Conservation (phyloP, 2,113 vertebrate species). For the Castor canadensis region DNA sequence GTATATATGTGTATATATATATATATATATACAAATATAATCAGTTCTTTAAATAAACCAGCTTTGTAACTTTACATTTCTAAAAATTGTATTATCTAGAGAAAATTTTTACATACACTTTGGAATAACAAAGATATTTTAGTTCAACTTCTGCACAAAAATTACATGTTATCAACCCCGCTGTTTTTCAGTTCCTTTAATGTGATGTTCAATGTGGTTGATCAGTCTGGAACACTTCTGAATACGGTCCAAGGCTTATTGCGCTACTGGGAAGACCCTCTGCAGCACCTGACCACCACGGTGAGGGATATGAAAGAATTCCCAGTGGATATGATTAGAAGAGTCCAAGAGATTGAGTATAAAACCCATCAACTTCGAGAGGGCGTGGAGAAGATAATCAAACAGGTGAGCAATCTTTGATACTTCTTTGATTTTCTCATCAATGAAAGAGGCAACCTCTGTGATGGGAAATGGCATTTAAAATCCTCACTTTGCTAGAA, state of each 20-base stretch:
- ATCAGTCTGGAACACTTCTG: conserved; percentile 84
- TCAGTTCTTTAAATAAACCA: neutral
- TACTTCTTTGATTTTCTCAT: neutral
- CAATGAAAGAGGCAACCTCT: neutral
- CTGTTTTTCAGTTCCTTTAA: neutral
- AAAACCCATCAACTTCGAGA: conserved; percentile 85
- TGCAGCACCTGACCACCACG: conserved; percentile 84
- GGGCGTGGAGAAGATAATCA: conserved; percentile 86
- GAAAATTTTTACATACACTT: neutral
- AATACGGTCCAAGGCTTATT: conserved; percentile 81
- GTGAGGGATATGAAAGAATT: conserved; percentile 81
- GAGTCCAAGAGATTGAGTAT: conserved; percentile 84
- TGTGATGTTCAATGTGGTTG: neutral
- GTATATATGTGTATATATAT: neutral
- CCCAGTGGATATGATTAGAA: conserved; percentile 81
- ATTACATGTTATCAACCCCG: neutral
- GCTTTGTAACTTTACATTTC: neutral
- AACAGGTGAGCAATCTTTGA: conserved; percentile 76
- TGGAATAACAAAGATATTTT: neutral
- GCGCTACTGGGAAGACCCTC: conserved; percentile 84
- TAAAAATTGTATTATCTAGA: neutral
- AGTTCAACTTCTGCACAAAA: neutral
- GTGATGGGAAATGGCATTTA: neutral
- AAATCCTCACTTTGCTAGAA: neutral
- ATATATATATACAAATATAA: neutral